Conservation (phyloP, 2,113 vertebrate genomes). For the Percopsis transmontana region DNA sequence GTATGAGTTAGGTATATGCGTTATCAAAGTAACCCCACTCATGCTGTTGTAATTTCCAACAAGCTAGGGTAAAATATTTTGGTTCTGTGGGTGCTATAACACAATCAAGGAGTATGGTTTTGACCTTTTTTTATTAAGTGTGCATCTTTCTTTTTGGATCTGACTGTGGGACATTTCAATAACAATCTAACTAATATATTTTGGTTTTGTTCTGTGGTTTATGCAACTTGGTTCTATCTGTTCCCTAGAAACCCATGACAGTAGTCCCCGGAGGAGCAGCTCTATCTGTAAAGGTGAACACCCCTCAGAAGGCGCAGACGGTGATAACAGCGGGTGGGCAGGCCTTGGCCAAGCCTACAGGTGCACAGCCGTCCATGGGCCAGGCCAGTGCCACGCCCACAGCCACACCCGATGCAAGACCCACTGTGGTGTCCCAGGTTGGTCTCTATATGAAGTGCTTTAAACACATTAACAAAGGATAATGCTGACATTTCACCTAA, state of each 20-base stretch:
- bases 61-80: too few relatives aligned
- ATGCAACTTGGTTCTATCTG: not conserved
- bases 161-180: not conserved
- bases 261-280: constrained; percentile 61
- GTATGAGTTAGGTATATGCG: too few relatives aligned
- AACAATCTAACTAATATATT: too few relatives aligned
- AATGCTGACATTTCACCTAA: not conserved
- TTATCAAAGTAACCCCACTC: too few relatives aligned
- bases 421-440: constrained; percentile 80
- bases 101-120: too few relatives aligned
- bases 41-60: too few relatives aligned
- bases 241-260: constrained; percentile 65
- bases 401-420: constrained; percentile 53
- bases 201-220: not conserved
- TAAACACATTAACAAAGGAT: not conserved
- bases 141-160: too few relatives aligned
- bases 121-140: too few relatives aligned
- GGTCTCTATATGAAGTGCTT: not conserved
- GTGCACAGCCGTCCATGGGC: constrained; percentile 12
- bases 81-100: too few relatives aligned
- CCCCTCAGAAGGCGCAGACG: constrained; percentile 69
- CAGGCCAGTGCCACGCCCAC: constrained; percentile 17
- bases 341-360: constrained; percentile 44
- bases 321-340: constrained; percentile 56
- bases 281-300: constrained; percentile 65